Evolutionary conservation across 2,113 vertebrate species (phyloP).

Genomic region (Thryonomys swinderianus): DNA sequence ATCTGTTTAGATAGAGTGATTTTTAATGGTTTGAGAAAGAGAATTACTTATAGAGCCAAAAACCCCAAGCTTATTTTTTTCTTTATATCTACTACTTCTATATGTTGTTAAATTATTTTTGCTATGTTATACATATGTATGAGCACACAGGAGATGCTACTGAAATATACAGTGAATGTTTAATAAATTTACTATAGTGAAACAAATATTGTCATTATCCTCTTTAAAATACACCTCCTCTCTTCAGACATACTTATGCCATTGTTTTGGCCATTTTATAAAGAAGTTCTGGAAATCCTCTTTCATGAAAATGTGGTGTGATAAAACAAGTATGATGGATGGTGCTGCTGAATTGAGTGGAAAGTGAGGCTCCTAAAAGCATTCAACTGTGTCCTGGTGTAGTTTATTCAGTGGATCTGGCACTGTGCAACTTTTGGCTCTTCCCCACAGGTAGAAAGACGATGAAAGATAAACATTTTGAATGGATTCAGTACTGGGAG

Average conservation of each 20-base stretch:
- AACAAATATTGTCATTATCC: not conserved
- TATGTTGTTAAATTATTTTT: not conserved
- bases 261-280: not conserved
- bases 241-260: not conserved
- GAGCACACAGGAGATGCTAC: not conserved
- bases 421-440: not conserved
- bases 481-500: not conserved
- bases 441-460: not conserved
- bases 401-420: not conserved
- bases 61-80: not conserved
- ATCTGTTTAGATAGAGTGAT: not conserved
- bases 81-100: not conserved
- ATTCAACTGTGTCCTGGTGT: too few species aligned
- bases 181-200: not conserved
- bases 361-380: not conserved
- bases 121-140: not conserved
- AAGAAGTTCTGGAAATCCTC: not conserved
- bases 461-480: not conserved
- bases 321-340: not conserved
- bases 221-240: not conserved
- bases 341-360: not conserved
- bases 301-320: not conserved
- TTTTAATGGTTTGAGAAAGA: constrained; percentile 23
- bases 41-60: not conserved
- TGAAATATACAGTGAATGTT: not conserved